Percentiles rank a stretch among this genome's conserved stretches.
Conservation (phyloP, 1,140 invertebrate species). For the Heterodera schachtii region DNA sequence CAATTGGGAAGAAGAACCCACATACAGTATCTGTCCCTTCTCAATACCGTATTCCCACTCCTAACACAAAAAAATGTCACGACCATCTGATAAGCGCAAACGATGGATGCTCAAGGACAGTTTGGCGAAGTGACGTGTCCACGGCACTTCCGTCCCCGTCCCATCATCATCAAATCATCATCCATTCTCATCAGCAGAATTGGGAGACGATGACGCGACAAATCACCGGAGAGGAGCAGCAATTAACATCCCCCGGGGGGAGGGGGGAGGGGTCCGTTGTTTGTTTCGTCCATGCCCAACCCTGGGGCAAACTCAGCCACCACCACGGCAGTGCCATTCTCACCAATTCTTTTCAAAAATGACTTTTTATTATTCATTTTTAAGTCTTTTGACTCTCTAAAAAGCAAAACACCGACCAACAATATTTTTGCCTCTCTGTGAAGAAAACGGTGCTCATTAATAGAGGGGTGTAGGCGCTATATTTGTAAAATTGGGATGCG, state of each 20-base stretch:
- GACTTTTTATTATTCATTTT: not conserved
- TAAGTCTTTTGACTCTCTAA: too few relatives aligned
- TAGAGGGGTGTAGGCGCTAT: not conserved
- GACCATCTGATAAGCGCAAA: slow-evolving; percentile 8
- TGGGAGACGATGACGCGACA: not conserved
- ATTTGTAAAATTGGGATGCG: slow-evolving; percentile 14
- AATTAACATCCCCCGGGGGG: not conserved
- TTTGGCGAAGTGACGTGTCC: not conserved
- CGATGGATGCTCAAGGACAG: slow-evolving; percentile 4
- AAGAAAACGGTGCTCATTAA: not conserved
- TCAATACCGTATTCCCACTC: not conserved
- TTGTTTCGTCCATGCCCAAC: too few relatives aligned
- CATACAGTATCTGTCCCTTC: not conserved
- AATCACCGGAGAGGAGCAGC: slow-evolving; percentile 7
- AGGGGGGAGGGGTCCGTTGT: too few relatives aligned
- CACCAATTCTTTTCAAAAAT: not conserved
- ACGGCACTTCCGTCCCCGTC: not conserved
- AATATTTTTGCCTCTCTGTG: too few relatives aligned
- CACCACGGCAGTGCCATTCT: not conserved
- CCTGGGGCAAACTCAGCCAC: too few relatives aligned
- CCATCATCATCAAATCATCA: not conserved
- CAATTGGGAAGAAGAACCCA: not conserved
- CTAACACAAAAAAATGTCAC: not conserved
- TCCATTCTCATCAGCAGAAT: not conserved
- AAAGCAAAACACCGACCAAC: too few relatives aligned